Base-by-base conservation (phyloP, 2,113 vertebrate genomes). In the Neolamprologus ventralis region DNA sequence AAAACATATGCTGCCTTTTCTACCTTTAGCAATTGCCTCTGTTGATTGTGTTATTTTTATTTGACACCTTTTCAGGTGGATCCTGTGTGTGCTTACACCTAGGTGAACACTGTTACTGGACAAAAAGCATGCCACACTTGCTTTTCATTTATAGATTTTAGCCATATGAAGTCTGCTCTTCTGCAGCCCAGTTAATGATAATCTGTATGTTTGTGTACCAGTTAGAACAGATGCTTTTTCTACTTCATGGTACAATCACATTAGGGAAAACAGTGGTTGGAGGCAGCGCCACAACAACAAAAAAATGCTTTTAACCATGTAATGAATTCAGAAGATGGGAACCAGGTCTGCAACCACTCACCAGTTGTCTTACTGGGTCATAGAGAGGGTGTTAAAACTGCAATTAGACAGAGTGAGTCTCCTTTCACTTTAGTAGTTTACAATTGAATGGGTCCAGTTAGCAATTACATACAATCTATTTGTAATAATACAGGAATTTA, bases 1-100 rank as follows among this genome's bases (percentile, higher is more conserved):
- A 82, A 87, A 93, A 90, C 93, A 92, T 86, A 94, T 90, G 89
- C 85, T 87, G 78, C 35, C 85, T 88, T 90, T 91, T 90, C 73
- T 86, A 89, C 92, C 86, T 90, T 88, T 19, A 82, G 82, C 85
- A 83, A 33, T 84, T 57, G 84, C 45, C 4, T 92, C 79, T 51
- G 53, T 87, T 88, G 57, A 51, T 11, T 33, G 84, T 78, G 31
- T 17, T 82, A 68, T 42, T 37, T 26, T 86, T n/a, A 19, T 26
- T 84, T 23, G 82, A 89, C 85, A 87, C 82, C 47, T 94, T 83
- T 88, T 87, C 80, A 88, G 35, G 71, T 89, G 21, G 84, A 26
- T 82, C 57, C 83, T 84, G 49, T 82, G 45, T 65, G n/a, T 51
- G 89, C 92, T 91, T 19, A 78, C 16, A 78, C 17, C 6, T 1